Evolutionary conservation across 35 echinoderm and acorn worm species (phyloP).

Genomic region (Amphiura filiformis): DNA sequence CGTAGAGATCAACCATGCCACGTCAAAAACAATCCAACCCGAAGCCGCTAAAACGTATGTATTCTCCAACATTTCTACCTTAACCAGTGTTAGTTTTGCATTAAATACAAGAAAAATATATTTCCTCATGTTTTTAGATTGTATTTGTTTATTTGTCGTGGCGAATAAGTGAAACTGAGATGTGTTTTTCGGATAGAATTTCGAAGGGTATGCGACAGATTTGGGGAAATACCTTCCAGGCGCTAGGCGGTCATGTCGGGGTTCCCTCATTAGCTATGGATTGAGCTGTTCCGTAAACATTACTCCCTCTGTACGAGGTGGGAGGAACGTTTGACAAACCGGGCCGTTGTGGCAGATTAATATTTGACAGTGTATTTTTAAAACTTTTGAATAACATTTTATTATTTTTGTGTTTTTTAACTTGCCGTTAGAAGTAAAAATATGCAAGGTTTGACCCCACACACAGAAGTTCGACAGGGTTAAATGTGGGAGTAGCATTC

Average conservation of each 20-base stretch:
- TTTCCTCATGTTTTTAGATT: not conserved
- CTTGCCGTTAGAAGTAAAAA: no score
- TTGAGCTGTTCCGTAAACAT: not conserved
- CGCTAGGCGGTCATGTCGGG: conserved; percentile 8
- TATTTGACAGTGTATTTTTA: no score
- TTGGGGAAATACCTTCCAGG: conserved; percentile 13
- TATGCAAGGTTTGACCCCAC: no score
- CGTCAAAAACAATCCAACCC: conserved; percentile 11
- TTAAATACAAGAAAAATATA: not conserved
- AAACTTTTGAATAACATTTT: no score
- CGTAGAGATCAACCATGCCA: conserved; percentile 10
- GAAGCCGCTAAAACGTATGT: conserved; percentile 1
- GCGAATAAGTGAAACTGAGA: not conserved
- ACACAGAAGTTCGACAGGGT: no score
- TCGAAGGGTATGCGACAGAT: not conserved
- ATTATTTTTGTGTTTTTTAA: no score
- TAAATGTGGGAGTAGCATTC: not conserved
- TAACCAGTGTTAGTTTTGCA: not conserved
- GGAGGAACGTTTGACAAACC: no score
- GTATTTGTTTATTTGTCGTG: not conserved
- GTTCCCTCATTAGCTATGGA: conserved; percentile 13
- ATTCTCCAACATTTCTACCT: not conserved
- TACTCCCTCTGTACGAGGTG: not conserved
- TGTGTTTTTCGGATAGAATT: not conserved
- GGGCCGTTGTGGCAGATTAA: no score